These are phyloP conservation scores for Bos javanicus DNA, from an alignment of 2,113 vertebrate species.

Conservation along the genomic window DNA sequence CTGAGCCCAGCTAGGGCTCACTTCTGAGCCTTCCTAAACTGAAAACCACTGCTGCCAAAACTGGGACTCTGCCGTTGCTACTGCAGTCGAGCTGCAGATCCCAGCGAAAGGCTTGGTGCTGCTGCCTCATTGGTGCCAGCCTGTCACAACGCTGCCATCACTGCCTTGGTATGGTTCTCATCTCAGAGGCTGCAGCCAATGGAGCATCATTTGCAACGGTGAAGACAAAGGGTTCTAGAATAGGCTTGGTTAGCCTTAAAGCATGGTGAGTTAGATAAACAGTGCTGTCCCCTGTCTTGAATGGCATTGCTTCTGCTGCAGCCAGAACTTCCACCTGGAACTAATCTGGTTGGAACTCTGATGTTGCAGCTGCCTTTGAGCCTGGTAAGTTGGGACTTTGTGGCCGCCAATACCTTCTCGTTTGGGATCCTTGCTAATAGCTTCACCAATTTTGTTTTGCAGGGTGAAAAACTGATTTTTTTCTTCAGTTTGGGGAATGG, in stretches of 20 bases:
- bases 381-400: not conserved
- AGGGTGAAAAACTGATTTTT: not conserved
- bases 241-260: not conserved
- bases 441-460: not conserved
- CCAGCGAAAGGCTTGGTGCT: not conserved
- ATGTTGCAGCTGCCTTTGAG: not conserved
- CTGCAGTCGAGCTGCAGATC: not conserved
- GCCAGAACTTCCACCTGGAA: not conserved
- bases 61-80: not conserved
- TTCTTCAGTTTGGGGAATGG: not conserved
- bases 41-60: not conserved
- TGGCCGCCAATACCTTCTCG: not conserved
- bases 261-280: not conserved
- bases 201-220: not conserved
- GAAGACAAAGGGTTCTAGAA: not conserved
- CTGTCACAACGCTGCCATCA: fast-evolving
- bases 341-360: not conserved
- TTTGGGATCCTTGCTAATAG: not conserved
- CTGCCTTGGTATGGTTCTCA: not conserved
- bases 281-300: not conserved
- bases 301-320: not conserved
- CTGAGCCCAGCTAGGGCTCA: not conserved
- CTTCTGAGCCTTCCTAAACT: not conserved
- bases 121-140: not conserved
- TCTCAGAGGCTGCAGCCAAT: not conserved